A percentile compares a stretch with the other conserved stretches of the same genome.
phyloP scores from a whole-genome alignment of 2,113 vertebrate species.

The Indicator indicator region DNA sequence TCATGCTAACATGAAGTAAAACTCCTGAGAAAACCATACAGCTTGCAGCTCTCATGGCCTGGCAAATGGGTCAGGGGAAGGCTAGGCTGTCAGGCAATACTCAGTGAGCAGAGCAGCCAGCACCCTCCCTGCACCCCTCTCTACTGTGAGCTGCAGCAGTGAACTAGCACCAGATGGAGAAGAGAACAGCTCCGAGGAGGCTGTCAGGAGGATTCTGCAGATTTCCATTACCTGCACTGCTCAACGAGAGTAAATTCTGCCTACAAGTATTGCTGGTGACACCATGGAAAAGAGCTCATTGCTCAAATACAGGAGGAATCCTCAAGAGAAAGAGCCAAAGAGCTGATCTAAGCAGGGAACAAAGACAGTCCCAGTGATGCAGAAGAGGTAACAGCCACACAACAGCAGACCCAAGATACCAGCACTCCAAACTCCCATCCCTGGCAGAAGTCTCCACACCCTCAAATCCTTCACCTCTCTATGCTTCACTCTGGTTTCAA shows the following conservation, averaged over 20 bases:
- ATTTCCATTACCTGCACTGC: background rate
- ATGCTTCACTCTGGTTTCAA: background rate
- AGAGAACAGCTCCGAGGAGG: background rate
- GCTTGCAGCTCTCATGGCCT: background rate
- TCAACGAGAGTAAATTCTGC: background rate
- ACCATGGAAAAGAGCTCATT: accelerated
- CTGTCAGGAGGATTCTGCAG: background rate
- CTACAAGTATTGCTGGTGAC: background rate
- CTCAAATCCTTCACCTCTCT: background rate
- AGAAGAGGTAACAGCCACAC: background rate
- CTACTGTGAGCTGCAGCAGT: background rate
- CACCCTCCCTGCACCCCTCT: background rate
- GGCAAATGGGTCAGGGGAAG: background rate
- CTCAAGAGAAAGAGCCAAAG: background rate
- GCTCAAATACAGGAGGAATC: accelerated
- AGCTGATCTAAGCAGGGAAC: background rate
- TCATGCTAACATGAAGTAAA: background rate
- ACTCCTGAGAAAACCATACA: background rate
- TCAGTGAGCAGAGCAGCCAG: background rate
- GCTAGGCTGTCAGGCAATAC: background rate
- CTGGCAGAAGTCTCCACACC: background rate
- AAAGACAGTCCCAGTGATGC: background rate
- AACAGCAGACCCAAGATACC: background rate
- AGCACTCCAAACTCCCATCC: background rate
- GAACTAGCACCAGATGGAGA: background rate